Percentiles rank a stretch among this genome's conserved stretches.
These are phyloP conservation scores for Protobothrops flavoviridis DNA, from an alignment of 2,113 vertebrate genomes.

Conservation along the genomic window DNA sequence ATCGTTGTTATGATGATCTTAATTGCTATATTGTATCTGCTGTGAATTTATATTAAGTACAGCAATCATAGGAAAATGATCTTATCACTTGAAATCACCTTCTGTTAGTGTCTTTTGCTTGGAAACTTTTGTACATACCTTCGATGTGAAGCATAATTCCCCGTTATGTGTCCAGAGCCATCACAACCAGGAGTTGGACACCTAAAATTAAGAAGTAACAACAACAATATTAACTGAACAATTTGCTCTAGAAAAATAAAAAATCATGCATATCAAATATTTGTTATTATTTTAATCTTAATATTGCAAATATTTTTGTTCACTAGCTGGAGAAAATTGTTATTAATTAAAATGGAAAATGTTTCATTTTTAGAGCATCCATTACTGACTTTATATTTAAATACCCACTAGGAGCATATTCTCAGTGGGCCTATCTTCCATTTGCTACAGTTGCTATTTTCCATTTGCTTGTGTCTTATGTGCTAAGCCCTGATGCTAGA, in stretches of 20 bases:
- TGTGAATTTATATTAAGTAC: not conserved
- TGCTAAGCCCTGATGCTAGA: not conserved
- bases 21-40: not conserved
- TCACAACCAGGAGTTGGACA: constrained; percentile 98
- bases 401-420: not conserved
- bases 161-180: constrained; percentile 98
- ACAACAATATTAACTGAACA: not conserved
- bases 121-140: constrained; percentile 76
- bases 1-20: not conserved
- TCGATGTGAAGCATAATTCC: constrained; percentile 98
- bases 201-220: constrained; percentile 75
- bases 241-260: not conserved
- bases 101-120: not conserved
- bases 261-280: not conserved
- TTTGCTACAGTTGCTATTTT: not conserved
- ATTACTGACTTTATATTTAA: not conserved
- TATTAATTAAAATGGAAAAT: constrained; percentile 21
- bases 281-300: constrained; percentile 10
- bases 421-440: not conserved
- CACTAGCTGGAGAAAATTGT: constrained; percentile 11
- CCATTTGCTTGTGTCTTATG: not conserved
- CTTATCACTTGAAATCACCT: not conserved
- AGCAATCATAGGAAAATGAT: not conserved
- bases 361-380: not conserved
- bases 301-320: constrained; percentile 31